Evolutionary conservation across 2,888 invertebrate species (phyloP).

Genomic region (Saturnia pavonia): DNA sequence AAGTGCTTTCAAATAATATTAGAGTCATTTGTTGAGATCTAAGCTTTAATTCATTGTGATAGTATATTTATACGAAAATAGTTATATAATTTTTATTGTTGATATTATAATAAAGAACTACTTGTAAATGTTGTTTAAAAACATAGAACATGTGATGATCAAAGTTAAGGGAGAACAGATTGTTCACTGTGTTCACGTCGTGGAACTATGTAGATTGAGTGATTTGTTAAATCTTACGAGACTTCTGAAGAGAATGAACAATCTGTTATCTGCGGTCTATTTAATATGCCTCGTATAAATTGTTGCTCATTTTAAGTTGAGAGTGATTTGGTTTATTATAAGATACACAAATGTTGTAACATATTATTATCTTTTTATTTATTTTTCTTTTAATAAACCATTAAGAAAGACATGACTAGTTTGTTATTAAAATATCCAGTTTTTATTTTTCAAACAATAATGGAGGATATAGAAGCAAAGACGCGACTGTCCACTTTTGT

Average conservation of each 20-base stretch:
- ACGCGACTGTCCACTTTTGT: no score
- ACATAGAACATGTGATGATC: background rate
- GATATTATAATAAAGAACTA: background rate
- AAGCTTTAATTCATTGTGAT: conserved; percentile 67
- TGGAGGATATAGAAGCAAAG: no score
- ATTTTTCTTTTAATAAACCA: conserved; percentile 3
- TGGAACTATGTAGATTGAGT: background rate
- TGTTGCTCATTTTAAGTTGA: conserved; percentile 4
- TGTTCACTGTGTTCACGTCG: background rate
- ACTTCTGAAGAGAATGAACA: background rate
- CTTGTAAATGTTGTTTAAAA: background rate
- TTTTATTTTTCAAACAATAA: no score
- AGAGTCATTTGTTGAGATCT: conserved; percentile 27
- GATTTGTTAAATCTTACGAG: background rate
- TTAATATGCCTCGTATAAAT: background rate
- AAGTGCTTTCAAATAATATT: conserved; percentile 13
- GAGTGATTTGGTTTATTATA: background rate
- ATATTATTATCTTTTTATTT: background rate
- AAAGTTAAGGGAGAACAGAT: background rate
- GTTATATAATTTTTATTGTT: conserved; percentile 16
- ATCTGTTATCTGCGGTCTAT: background rate
- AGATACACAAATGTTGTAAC: background rate
- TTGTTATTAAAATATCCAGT: background rate
- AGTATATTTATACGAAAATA: conserved; percentile 34
- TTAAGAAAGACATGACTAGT: background rate